Percentiles rank a stretch among this genome's conserved stretches.
phyloP scores from a whole-genome alignment of 2,113 vertebrate genomes.

The Bos indicus region DNA sequence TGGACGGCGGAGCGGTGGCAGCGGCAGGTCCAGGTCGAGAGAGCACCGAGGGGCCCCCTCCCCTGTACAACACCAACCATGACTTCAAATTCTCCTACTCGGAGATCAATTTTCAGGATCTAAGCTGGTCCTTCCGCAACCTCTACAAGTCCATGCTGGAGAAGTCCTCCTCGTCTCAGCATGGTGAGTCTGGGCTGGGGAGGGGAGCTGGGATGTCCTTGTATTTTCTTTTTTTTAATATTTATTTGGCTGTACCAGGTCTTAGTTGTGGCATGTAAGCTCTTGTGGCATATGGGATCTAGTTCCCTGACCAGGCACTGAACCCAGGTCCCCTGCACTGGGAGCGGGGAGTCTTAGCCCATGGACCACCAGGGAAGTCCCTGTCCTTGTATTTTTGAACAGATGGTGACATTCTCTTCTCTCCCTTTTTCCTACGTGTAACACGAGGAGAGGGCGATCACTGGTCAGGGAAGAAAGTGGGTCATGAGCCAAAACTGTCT shows the following conservation, averaged over 20 bases:
- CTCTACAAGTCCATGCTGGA: constrained; percentile 94
- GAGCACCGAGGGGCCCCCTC: constrained; percentile 79
- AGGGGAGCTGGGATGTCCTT: accelerated
- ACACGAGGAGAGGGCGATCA: neutral
- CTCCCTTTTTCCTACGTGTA: neutral
- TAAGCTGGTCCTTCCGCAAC: constrained; percentile 96
- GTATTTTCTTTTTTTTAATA: neutral
- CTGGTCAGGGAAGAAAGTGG: neutral
- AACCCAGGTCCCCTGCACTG: neutral
- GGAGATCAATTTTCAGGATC: constrained; percentile 92
- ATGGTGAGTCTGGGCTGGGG: constrained; percentile 79
- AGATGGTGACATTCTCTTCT: neutral
- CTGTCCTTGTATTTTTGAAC: neutral
- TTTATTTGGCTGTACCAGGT: neutral
- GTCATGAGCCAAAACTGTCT: neutral
- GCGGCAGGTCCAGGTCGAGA: constrained; percentile 80
- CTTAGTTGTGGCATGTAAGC: neutral
- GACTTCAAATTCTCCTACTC: constrained; percentile 94
- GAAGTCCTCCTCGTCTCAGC: constrained; percentile 87
- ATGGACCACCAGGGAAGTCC: neutral
- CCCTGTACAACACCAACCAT: constrained; percentile 85
- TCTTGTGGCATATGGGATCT: neutral
- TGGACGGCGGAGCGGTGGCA: constrained; percentile 78
- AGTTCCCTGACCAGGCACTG: neutral
- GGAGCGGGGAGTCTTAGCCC: neutral